phyloP scores from a whole-genome alignment of 2,888 invertebrate species.

The Chromoteleia sp. region DNA sequence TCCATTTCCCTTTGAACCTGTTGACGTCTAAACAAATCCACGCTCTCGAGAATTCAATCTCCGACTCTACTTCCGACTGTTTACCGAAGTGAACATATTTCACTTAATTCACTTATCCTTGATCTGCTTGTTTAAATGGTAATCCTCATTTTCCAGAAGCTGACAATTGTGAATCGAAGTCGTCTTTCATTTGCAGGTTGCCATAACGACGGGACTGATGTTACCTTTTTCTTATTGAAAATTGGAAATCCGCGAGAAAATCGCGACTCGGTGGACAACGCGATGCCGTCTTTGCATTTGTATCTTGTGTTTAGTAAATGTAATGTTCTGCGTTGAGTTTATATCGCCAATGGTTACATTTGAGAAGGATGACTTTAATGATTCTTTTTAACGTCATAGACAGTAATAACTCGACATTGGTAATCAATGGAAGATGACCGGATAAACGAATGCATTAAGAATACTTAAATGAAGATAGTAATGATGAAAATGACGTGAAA shows the following conservation, averaged over 20 bases:
- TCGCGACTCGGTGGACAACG: slow-evolving; percentile 21
- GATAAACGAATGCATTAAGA: too few relatives aligned
- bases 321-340: too few relatives aligned
- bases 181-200: slow-evolving; percentile 51
- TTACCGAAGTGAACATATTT: slow-evolving; percentile 69
- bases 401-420: too few relatives aligned
- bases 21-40: slow-evolving; percentile 71
- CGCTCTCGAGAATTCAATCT: slow-evolving; percentile 71
- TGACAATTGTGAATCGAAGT: slow-evolving; percentile 73
- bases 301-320: background rate
- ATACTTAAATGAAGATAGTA: too few relatives aligned
- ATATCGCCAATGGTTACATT: too few relatives aligned
- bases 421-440: too few relatives aligned
- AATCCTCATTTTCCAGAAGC: slow-evolving; percentile 69
- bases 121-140: slow-evolving; percentile 68
- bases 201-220: slow-evolving; percentile 50
- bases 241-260: slow-evolving; percentile 41
- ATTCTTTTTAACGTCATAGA: too few relatives aligned
- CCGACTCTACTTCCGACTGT: slow-evolving; percentile 69
- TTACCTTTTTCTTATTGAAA: slow-evolving; percentile 50
- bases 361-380: too few relatives aligned
- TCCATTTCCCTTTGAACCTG: slow-evolving; percentile 71
- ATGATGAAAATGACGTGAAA: too few relatives aligned
- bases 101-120: slow-evolving; percentile 69
- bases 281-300: slow-evolving; percentile 17